These are phyloP conservation scores for Danio kyathit DNA, from an alignment of 2,797 vertebrate genomes.

Conservation along the genomic window DNA sequence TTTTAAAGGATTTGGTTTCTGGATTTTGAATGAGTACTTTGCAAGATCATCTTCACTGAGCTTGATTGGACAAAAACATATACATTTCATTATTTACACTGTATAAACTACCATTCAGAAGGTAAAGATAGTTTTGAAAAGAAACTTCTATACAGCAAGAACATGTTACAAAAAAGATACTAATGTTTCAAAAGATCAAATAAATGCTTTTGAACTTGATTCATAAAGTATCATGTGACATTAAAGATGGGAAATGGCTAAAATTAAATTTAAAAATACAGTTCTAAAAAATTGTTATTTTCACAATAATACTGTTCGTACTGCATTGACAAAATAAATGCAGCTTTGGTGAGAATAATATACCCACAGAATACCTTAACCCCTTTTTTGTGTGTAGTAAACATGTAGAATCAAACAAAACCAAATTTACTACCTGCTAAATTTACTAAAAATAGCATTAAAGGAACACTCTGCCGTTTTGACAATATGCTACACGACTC, in stretches of 20 bases:
- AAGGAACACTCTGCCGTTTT: no score
- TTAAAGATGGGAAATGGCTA: neutral
- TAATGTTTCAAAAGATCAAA: neutral
- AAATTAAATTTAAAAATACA: neutral
- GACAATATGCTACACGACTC: no score
- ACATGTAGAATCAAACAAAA: neutral
- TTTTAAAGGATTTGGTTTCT: slow-evolving; percentile 34
- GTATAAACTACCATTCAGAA: neutral
- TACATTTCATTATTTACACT: neutral
- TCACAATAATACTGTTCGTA: neutral
- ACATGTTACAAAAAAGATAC: neutral
- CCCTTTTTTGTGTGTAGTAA: neutral
- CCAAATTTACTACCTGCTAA: neutral
- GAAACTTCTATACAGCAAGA: neutral
- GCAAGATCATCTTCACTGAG: slow-evolving; percentile 44
- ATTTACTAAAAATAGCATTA: no score
- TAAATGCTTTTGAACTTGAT: neutral
- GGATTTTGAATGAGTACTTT: slow-evolving; percentile 44
- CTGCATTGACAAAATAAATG: no score
- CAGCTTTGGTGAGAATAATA: neutral
- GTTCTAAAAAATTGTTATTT: neutral
- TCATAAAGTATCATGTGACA: neutral
- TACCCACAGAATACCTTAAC: neutral
- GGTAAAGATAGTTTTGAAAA: neutral
- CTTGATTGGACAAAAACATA: slow-evolving; percentile 16